These are phyloP conservation scores for Sarcophaga bullata DNA, from an alignment of 1,140 invertebrate species.

Conservation along the genomic window DNA sequence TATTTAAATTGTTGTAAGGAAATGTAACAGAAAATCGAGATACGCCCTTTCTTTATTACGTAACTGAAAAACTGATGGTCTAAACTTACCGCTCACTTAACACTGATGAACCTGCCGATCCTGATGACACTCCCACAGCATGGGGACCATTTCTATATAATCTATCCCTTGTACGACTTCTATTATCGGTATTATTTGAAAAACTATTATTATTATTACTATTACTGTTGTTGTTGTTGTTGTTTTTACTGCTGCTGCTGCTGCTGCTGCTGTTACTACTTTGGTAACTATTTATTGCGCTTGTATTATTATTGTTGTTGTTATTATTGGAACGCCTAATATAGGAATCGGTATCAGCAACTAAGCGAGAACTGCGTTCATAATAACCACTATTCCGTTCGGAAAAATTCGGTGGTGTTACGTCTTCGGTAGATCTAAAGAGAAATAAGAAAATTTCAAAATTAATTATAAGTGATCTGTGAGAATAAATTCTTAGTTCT, in stretches of 20 bases:
- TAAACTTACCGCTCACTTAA: constrained; percentile 62
- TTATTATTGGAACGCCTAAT: constrained; percentile 52
- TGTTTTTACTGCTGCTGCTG: not conserved
- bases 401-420: constrained; percentile 63
- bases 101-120: constrained; percentile 48
- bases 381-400: constrained; percentile 66
- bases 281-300: constrained; percentile 53
- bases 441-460: constrained; percentile 36
- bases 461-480: no score
- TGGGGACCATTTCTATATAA: constrained; percentile 67
- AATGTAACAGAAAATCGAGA: no score
- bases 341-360: constrained; percentile 47
- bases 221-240: constrained; percentile 31
- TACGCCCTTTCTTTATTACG: no score
- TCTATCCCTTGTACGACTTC: constrained; percentile 62
- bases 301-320: constrained; percentile 31
- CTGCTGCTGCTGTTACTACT: constrained; percentile 48
- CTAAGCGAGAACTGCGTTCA: constrained; percentile 63
- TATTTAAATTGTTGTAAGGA: no score
- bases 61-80: not conserved
- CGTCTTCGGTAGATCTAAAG: constrained; percentile 68
- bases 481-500: no score
- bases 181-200: constrained; percentile 46
- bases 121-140: constrained; percentile 41
- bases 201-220: constrained; percentile 44